Percentiles rank a stretch among this genome's conserved stretches.
Evolutionary conservation across 2,113 vertebrate species (phyloP).

Genomic region (Promerops cafer): DNA sequence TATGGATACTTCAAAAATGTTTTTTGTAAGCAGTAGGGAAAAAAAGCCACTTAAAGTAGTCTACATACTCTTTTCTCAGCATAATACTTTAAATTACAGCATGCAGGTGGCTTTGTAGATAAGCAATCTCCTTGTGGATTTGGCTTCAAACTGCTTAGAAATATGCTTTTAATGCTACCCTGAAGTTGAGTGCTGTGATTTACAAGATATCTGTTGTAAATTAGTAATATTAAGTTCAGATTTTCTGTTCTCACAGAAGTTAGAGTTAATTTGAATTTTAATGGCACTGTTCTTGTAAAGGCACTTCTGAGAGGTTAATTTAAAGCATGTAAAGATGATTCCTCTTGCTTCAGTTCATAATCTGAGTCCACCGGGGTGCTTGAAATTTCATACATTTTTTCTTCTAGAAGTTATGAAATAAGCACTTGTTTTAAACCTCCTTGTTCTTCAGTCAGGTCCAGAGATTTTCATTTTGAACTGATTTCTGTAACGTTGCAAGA

Average conservation of each 20-base stretch:
- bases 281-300: conserved; percentile 21
- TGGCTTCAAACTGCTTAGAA: conserved; percentile 46
- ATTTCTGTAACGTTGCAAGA: background rate
- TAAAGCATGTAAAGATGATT: conserved; percentile 36
- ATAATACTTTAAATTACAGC: conserved; percentile 26
- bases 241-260: conserved; percentile 40
- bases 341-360: background rate
- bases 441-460: background rate
- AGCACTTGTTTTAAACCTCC: background rate
- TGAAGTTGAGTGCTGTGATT: conserved; percentile 50
- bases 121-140: conserved; percentile 48
- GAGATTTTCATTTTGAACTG: background rate
- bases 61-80: background rate
- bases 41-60: conserved; percentile 12
- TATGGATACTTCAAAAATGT: background rate
- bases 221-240: conserved; percentile 45
- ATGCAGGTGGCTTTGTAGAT: conserved; percentile 60
- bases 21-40: background rate
- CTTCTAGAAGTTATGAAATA: background rate
- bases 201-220: conserved; percentile 59
- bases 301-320: conserved; percentile 24
- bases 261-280: conserved; percentile 60
- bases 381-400: background rate
- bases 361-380: background rate
- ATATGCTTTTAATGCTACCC: conserved; percentile 37